Evolutionary conservation across 2,888 invertebrate species (phyloP), one percentile per base, ranked within the genome.

Genomic region (Cryptops parisi): DNA sequence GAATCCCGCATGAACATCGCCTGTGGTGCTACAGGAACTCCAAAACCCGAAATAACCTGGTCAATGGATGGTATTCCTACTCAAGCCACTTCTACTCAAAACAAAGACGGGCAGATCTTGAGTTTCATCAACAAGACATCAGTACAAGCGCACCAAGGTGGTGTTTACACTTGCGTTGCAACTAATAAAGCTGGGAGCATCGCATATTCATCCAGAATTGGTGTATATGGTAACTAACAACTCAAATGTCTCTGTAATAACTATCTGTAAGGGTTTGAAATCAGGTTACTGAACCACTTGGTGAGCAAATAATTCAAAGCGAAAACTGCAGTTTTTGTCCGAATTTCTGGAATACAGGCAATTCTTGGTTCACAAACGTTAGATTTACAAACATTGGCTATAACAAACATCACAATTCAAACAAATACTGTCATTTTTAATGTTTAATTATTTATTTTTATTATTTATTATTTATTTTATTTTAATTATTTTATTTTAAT

Each of bases 1-100:
- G 91, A 90, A 47, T 85, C 88, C 50, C 81, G 84, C 47, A 82
- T 91, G 12, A 85, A 86, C 58, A 74, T 94, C 52, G 87, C 87
- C 67, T 94, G 94, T 71, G 82, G 86, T 47, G 93, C 91, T 5
- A 86, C 90, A 57, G 94, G 94, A 48, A 93, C 89, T 71, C 94
- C 93, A 1, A 85, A 87, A 1, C 93, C 94, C 45, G 86, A 87
- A 73, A 88, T 94, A 63, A 80, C 82, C 19, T 94, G 94, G 94
- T 82, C 86, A 66, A 74, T 91, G 54, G 90, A 91, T 68, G 86
- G 39, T 1, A 49, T 25, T 22, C 21, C 39, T 4, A 23, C 39
- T 38, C 22, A n/a, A n/a, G n/a, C n/a, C n/a, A n/a, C n/a, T n/a
- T n/a, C n/a, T n/a, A n/a, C n/a, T n/a, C n/a, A n/a, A n/a, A n/a